Evolutionary conservation across 2,797 vertebrate species (phyloP), one percentile per base, ranked within the genome.

Genomic region (Taeniopygia guttata): DNA sequence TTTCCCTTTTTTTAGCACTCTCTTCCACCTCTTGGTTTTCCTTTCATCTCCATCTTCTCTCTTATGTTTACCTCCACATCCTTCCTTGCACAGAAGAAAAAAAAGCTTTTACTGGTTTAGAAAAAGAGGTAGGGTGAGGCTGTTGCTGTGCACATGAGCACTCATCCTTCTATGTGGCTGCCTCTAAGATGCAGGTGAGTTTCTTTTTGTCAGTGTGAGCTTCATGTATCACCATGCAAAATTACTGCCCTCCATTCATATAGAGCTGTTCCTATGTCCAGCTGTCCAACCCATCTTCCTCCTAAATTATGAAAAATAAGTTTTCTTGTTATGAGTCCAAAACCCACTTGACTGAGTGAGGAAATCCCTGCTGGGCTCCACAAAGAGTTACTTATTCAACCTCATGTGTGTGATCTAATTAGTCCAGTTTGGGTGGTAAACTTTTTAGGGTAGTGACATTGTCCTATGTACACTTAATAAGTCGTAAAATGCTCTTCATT

Each of bases 401-500:
- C 22, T 82, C 55, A 25, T 0, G 1, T 16, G 25, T 87, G 46
- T 84, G 27, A 62, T 67, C 30, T 60, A 16, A 43, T 80, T 51
- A 64, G 48, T 56, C 16, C 72, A 34, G 2, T 63, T 58, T 19
- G 56, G 17, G 32, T 75, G 79, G 27, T 40, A 60, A 77, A 22
- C 10, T 23, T 46, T 20, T 23, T 13, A 34, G 30, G 7, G 13
- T 29, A 68, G 59, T 60, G 51, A 46, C 13, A 25, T 12, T 15
- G 11, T 73, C 11, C 42, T 49, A 2, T 0, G 0, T 14, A 20
- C 15, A 9, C 30, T 32, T 78, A 62, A 5, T 62, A 27, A 85
- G 25, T 22, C 56, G 29, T 60, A 46, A 67, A 88, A 43, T 43
- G 20, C 10, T 55, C 13, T 29, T 69, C 1, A 7, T 42, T 76